Evolutionary conservation across 2,888 invertebrate genomes (phyloP), one percentile per base, ranked within the genome.

Genomic region (Aleiodes leptofemur): DNA sequence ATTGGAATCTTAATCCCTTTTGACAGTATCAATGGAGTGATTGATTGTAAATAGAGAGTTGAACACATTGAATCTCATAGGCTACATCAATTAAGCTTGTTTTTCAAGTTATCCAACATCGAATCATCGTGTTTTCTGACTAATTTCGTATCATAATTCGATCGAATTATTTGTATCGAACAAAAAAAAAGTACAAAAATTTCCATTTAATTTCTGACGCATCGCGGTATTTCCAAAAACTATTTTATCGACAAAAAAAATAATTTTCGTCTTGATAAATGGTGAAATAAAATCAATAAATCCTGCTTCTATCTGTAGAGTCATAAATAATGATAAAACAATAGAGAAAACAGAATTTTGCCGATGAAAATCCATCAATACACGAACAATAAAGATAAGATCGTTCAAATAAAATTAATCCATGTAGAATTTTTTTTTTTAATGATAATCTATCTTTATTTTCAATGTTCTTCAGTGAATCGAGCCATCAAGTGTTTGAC

Each of bases 1-100:
- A 43, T 61, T 16, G 69, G 77, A 79, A 78, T 76, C 61, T 79
- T 80, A 79, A 80, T 80, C 79, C 79, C 73, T 71, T 76, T 70
- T 77, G 79, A 80, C 76, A 79, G 75, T 80, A 79, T 77, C 77
- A 74, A 71, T 57, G 64, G 66, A 76, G 70, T 77, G 77, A 78
- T 79, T 76, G 77, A 79, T 80, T 72, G 75, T 6, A 13, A 51
- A 50, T n/a, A 14, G 31, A 8, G 31, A 9, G 43, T 34, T 9
- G 6, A n/a, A 31, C 4, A 23, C 43, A 48, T 13, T 13, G 5
- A 64, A 14, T 48, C 11, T 43, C 43, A 7, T 43, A 43, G 43
- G 43, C 9, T 7, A 43, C 43, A 43, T 7, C 43, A 43, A 43
- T 38, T 38, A 38, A 38, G 38, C 38, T 38, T 38, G 38, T 38